A percentile compares a stretch with the other conserved stretches of the same genome.
These are phyloP conservation scores for Sipunculus nudus DNA, from an alignment of 2,888 invertebrate genomes.

Conservation along the genomic window DNA sequence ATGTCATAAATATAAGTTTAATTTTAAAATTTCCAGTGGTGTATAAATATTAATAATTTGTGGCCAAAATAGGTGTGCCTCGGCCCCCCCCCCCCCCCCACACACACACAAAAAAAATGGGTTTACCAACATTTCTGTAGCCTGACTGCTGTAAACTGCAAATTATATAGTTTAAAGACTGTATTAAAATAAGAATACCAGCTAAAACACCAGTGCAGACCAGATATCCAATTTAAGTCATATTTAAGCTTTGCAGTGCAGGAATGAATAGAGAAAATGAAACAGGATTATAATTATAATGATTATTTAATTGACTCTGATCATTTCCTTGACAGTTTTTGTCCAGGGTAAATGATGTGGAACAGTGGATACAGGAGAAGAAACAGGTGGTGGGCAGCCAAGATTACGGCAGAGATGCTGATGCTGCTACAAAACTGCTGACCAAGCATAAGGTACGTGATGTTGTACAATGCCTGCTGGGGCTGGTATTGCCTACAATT, in stretches of 20 bases:
- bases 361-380: slow-evolving; percentile 96
- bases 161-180: too few species aligned
- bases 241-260: not conserved
- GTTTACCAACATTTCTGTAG: too few species aligned
- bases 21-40: too few species aligned
- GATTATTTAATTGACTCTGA: not conserved
- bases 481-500: not conserved
- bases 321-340: slow-evolving; percentile 29
- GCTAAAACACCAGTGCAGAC: too few species aligned
- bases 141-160: too few species aligned
- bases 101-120: too few species aligned
- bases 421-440: slow-evolving; percentile 88
- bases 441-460: slow-evolving; percentile 92
- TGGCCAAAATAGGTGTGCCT: too few species aligned
- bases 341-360: slow-evolving; percentile 93
- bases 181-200: too few species aligned
- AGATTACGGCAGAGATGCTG: slow-evolving; percentile 93
- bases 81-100: too few species aligned
- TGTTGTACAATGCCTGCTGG: not conserved
- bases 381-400: slow-evolving; percentile 86
- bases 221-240: too few species aligned
- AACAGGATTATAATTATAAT: not conserved
- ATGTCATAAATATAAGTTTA: too few species aligned
- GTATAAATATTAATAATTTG: too few species aligned
- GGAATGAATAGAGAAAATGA: not conserved